Evolutionary conservation across 2,113 vertebrate genomes (phyloP).

Genomic region (Elephantulus edwardii): DNA sequence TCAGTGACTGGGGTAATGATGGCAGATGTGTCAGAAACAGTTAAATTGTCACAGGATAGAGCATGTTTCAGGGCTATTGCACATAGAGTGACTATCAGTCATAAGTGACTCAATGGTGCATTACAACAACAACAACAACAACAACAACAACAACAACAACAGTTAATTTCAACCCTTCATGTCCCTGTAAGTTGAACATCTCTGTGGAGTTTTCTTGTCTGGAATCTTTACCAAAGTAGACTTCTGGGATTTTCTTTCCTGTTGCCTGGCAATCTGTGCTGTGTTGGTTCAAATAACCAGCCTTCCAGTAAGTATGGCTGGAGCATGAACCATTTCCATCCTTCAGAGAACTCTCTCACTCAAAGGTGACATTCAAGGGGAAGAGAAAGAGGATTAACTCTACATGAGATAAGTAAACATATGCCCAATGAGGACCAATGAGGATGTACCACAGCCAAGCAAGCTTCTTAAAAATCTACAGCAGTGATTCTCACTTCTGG

Average conservation of each 20-base stretch:
- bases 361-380: background rate
- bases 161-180: too few species aligned
- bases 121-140: too few species aligned
- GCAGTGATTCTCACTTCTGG: background rate
- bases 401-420: background rate
- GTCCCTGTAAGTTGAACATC: background rate
- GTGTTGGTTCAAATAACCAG: background rate
- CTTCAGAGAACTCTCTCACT: background rate
- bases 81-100: too few species aligned
- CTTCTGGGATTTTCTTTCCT: background rate
- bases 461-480: background rate
- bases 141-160: too few species aligned
- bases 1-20: too few species aligned
- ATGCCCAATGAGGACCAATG: too few species aligned
- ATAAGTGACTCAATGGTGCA: too few species aligned
- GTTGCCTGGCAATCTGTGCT: too few species aligned
- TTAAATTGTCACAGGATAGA: too few species aligned
- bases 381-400: background rate
- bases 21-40: too few species aligned
- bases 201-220: background rate
- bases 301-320: background rate
- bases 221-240: background rate
- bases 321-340: background rate
- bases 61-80: too few species aligned
- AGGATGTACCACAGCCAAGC: too few species aligned